Evolutionary conservation across 2,797 vertebrate species (phyloP).

Genomic region (Clarias pachynema): DNA sequence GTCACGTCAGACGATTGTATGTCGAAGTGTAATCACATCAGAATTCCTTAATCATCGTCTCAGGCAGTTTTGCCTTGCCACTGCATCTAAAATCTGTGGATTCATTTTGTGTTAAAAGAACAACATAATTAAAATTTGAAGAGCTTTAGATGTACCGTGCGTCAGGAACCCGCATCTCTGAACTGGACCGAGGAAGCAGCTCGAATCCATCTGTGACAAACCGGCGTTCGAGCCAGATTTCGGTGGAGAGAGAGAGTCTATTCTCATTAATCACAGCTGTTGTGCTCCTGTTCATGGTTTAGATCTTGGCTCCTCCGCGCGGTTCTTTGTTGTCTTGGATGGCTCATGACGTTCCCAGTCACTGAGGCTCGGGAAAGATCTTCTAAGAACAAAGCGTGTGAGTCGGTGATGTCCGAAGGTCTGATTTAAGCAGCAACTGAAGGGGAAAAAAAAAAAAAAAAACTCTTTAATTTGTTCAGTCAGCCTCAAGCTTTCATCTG

Average conservation of each 20-base stretch:
- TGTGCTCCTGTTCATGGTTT: constrained; percentile 8
- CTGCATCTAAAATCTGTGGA: neutral
- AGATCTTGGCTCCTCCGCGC: neutral
- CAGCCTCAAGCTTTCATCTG: neutral
- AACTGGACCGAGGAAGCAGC: neutral
- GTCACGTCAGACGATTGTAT: neutral
- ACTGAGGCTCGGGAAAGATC: constrained; percentile 4
- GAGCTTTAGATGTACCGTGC: neutral
- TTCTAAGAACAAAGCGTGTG: constrained; percentile 7
- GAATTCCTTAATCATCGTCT: neutral
- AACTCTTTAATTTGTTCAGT: neutral
- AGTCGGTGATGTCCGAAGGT: neutral
- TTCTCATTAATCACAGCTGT: constrained; percentile 33
- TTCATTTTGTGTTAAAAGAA: neutral
- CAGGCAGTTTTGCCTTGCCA: neutral
- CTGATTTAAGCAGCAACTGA: neutral
- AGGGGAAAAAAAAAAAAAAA: neutral
- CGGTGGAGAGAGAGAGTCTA: neutral
- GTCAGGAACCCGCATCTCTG: neutral
- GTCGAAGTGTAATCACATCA: neutral
- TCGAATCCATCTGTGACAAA: neutral
- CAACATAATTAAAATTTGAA: neutral
- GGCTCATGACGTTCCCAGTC: neutral
- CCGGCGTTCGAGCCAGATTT: neutral
- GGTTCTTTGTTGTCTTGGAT: neutral